Evolutionary conservation across 2,113 vertebrate species (phyloP).

Genomic region (Bos taurus): ARS-UCD2.0 NC_037331.1:68222501-68223000

Average conservation of each 20-base stretch:
- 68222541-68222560: background rate
- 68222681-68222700: conserved; percentile 19
- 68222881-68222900: conserved; percentile 27
- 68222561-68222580: background rate
- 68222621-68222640: background rate
- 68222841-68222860: background rate
- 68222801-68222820: background rate
- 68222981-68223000: conserved; percentile 53
- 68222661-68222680: background rate
- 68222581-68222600: background rate
- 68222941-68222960: conserved; percentile 32
- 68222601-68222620: background rate
- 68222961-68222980: conserved; percentile 52
- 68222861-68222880: conserved; percentile 9
- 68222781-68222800: background rate
- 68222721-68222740: background rate
- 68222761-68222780: conserved; percentile 23
- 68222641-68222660: background rate
- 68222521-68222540: background rate
- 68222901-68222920: background rate
- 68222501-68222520: background rate
- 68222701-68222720: background rate
- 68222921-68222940: background rate
- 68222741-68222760: background rate
- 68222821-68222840: background rate